Evolutionary conservation across 1,140 invertebrate species (phyloP).

Genomic region (Lordiphosa stackelbergi): DNA sequence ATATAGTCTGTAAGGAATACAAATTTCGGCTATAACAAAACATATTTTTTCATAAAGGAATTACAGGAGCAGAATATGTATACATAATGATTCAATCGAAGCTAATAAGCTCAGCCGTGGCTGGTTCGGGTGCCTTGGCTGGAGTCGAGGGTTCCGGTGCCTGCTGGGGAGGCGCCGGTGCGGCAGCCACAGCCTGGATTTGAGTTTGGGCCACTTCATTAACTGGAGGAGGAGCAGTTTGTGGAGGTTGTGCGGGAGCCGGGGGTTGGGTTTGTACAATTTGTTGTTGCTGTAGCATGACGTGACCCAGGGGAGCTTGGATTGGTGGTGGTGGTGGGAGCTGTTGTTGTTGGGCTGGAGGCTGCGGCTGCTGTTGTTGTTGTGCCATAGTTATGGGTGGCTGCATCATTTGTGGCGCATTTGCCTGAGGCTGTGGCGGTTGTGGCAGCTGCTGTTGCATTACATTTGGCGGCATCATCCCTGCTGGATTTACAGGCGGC

Average conservation of each 20-base stretch:
- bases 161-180: conserved; percentile 76
- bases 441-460: conserved; percentile 32
- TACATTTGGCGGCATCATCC: conserved; percentile 60
- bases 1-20: too few relatives aligned
- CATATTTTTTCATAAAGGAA: too few relatives aligned
- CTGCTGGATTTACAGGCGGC: conserved; percentile 40
- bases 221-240: conserved; percentile 52
- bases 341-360: conserved; percentile 12
- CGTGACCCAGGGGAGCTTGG: conserved; percentile 69
- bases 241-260: conserved; percentile 63
- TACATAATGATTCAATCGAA: conserved; percentile 80
- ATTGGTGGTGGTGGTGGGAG: conserved; percentile 7
- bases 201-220: conserved; percentile 41
- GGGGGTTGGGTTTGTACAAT: conserved; percentile 62
- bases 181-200: conserved; percentile 55
- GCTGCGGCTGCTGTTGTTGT: conserved; percentile 8
- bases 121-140: conserved; percentile 77
- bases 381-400: conserved; percentile 44
- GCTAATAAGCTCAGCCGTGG: conserved; percentile 84
- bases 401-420: conserved; percentile 17
- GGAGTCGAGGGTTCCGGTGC: conserved; percentile 57
- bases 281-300: conserved; percentile 75
- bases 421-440: conserved; percentile 20
- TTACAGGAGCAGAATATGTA: not conserved
- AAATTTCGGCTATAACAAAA: too few relatives aligned